These are phyloP conservation scores for Syritta pipiens DNA, from an alignment of 2,888 invertebrate genomes.

Conservation along the genomic window DNA sequence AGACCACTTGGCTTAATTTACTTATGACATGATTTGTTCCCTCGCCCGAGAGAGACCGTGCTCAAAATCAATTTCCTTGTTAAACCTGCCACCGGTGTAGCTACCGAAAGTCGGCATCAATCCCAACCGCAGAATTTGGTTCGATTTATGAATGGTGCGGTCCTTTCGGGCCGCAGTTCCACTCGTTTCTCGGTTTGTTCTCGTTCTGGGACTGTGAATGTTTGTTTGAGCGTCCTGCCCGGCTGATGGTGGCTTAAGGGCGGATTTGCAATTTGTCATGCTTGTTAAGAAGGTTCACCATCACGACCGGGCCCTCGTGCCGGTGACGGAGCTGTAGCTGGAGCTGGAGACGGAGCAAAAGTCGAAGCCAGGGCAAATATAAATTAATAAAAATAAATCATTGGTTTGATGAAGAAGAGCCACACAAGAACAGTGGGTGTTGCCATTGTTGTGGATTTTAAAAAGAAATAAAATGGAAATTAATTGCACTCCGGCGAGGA, in stretches of 20 bases:
- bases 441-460: slow-evolving; percentile 69
- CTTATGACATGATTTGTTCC: slow-evolving; percentile 64
- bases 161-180: slow-evolving; percentile 10
- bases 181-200: slow-evolving; percentile 60
- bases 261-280: slow-evolving; percentile 69
- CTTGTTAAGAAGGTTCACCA: slow-evolving; percentile 60
- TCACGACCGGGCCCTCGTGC: slow-evolving; percentile 2
- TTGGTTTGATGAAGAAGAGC: slow-evolving; percentile 62
- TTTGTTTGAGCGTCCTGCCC: slow-evolving; percentile 22
- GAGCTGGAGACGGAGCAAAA: no score
- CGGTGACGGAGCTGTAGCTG: no score
- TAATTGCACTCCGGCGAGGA: slow-evolving; percentile 62
- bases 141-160: slow-evolving; percentile 60
- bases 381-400: slow-evolving; percentile 69
- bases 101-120: slow-evolving; percentile 65
- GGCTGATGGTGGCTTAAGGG: slow-evolving; percentile 58
- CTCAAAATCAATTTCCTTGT: slow-evolving; percentile 68
- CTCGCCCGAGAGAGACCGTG: slow-evolving; percentile 37
- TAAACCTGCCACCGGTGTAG: slow-evolving; percentile 65
- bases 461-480: slow-evolving; percentile 67
- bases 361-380: slow-evolving; percentile 49
- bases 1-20: slow-evolving; percentile 66
- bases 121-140: slow-evolving; percentile 27
- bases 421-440: slow-evolving; percentile 69
- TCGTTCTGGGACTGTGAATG: slow-evolving; percentile 43